These are phyloP conservation scores for Falco cherrug DNA, from an alignment of 2,797 vertebrate genomes.

Conservation along the genomic window DNA sequence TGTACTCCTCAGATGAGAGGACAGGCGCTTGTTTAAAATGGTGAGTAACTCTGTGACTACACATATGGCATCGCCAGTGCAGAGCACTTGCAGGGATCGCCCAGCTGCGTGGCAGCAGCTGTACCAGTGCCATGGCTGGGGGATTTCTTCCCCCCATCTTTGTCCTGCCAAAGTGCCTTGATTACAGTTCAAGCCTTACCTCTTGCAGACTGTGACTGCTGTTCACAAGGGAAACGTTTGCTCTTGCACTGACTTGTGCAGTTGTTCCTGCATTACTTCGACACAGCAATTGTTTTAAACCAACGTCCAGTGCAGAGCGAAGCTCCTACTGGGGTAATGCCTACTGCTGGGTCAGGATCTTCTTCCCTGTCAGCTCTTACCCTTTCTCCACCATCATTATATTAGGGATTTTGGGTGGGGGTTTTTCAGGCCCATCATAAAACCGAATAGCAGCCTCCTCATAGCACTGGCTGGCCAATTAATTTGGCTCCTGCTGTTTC, in stretches of 20 bases:
- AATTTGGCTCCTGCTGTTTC: background rate
- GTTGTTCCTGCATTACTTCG: background rate
- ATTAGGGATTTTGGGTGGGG: background rate
- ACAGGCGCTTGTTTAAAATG: background rate
- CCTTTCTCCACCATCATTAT: background rate
- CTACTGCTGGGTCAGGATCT: background rate
- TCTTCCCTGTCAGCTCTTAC: background rate
- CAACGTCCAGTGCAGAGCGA: fast-evolving
- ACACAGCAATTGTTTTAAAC: background rate
- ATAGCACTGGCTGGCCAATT: background rate
- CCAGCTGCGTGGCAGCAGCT: background rate
- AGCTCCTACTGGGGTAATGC: background rate
- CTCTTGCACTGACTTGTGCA: background rate
- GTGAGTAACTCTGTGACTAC: background rate
- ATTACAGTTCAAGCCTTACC: background rate
- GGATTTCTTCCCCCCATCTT: background rate
- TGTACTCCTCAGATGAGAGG: background rate
- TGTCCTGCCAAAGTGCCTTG: background rate
- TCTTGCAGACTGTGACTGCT: background rate
- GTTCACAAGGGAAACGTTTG: background rate
- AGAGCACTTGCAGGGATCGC: background rate
- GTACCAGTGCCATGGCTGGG: fast-evolving
- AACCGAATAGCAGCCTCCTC: background rate
- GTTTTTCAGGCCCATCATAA: background rate
- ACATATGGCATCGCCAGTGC: background rate